Conservation (phyloP, 2,888 invertebrate genomes). For the Netelia melanura region DNA sequence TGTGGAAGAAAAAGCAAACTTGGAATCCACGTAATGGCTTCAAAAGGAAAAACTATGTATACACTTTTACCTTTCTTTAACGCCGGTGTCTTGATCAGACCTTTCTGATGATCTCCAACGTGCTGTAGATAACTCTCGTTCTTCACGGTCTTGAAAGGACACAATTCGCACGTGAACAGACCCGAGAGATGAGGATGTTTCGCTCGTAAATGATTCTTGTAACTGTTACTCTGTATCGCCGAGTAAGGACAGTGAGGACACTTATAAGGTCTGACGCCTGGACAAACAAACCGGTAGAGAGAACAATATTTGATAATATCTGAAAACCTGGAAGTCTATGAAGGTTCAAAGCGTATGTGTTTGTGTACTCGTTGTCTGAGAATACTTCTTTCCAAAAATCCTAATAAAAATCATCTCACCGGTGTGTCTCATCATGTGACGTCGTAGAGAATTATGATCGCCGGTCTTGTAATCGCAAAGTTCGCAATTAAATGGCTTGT, state of each 20-base stretch:
- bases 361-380: neutral
- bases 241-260: conserved; percentile 90
- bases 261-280: conserved; percentile 87
- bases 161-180: conserved; percentile 86
- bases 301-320: too few relatives aligned
- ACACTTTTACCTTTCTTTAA: conserved; percentile 76
- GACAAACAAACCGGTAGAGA: conserved; percentile 65
- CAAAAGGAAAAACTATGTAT: too few relatives aligned
- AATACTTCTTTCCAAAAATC: neutral
- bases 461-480: conserved; percentile 90
- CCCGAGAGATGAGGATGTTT: conserved; percentile 86
- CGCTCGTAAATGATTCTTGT: conserved; percentile 87
- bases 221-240: conserved; percentile 89
- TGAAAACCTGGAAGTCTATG: too few relatives aligned
- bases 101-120: conserved; percentile 86
- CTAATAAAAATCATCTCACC: conserved; percentile 77
- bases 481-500: conserved; percentile 91
- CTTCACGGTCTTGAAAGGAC: conserved; percentile 87
- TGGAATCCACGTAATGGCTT: neutral
- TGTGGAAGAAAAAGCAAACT: conserved; percentile 44
- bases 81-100: conserved; percentile 81
- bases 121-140: conserved; percentile 86
- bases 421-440: conserved; percentile 88
- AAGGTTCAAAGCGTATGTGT: too few relatives aligned
- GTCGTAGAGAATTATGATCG: conserved; percentile 91